Evolutionary conservation across 2,797 vertebrate species (phyloP).

Genomic region (Pseudopleuronectes americanus): DNA sequence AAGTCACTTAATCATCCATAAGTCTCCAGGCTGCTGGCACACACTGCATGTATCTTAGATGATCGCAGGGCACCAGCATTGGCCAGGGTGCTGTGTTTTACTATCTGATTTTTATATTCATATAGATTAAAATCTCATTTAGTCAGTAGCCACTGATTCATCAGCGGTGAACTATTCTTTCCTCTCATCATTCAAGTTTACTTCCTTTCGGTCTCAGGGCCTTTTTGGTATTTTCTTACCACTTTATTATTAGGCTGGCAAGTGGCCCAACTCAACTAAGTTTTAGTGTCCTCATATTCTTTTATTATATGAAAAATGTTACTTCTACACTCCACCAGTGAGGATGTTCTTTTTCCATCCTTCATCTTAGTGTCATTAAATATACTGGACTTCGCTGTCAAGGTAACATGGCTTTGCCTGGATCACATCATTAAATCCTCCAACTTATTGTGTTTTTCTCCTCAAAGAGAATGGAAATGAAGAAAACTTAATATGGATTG

Average conservation of each 20-base stretch:
- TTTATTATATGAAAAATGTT: neutral
- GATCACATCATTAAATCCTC: constrained; percentile 52
- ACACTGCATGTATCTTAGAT: too few relatives aligned
- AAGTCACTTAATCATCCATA: too few relatives aligned
- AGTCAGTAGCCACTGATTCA: neutral
- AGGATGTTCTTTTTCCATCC: neutral
- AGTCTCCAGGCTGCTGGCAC: too few relatives aligned
- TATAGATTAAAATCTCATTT: neutral
- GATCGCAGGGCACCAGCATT: too few relatives aligned
- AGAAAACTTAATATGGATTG: constrained; percentile 52
- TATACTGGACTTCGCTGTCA: neutral
- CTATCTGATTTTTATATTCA: neutral
- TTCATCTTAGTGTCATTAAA: neutral
- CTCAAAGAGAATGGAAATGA: constrained; percentile 40
- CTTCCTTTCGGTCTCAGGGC: too few relatives aligned
- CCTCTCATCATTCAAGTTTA: too few relatives aligned
- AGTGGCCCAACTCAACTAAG: neutral
- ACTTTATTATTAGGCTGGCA: neutral
- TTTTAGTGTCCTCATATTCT: neutral
- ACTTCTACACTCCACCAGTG: neutral
- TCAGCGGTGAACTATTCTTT: neutral
- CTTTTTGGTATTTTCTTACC: neutral
- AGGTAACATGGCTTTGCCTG: constrained; percentile 13
- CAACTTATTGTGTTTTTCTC: constrained; percentile 15
- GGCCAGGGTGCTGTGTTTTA: too few relatives aligned